phyloP scores from a whole-genome alignment of 2,888 invertebrate genomes.

The Rotaria macrura region DNA sequence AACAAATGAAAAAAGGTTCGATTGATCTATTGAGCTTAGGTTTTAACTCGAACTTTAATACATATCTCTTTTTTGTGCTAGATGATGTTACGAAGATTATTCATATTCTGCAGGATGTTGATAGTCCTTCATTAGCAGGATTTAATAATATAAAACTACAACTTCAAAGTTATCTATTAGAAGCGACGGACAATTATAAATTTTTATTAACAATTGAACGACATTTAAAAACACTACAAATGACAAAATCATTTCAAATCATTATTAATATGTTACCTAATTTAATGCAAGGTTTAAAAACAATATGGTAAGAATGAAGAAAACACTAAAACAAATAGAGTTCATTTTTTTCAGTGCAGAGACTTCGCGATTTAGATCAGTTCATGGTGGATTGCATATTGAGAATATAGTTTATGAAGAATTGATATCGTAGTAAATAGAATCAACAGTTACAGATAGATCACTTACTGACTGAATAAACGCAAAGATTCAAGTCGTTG shows the following conservation, averaged over 20 bases:
- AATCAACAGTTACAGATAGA: no score
- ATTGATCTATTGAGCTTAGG: no score
- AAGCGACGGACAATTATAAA: not conserved
- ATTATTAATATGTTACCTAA: not conserved
- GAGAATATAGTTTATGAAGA: no score
- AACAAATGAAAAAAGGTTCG: not conserved
- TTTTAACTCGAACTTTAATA: no score
- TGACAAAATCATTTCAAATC: not conserved
- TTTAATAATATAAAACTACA: not conserved
- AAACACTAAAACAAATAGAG: no score
- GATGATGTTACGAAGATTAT: not conserved
- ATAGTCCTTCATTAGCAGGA: not conserved
- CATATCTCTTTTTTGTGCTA: not conserved
- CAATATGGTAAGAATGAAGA: not conserved
- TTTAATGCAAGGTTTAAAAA: conserved; percentile 10
- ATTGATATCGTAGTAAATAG: no score
- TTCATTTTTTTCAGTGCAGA: no score
- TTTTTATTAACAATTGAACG: not conserved
- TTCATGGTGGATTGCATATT: no score
- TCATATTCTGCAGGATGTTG: not conserved
- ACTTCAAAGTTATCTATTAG: not conserved
- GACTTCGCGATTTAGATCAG: no score
- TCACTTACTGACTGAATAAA: no score
- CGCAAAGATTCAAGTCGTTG: no score
- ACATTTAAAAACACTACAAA: not conserved